phyloP scores from a whole-genome alignment of 2,888 invertebrate genomes.

The Pachymerium ferrugineum region DNA sequence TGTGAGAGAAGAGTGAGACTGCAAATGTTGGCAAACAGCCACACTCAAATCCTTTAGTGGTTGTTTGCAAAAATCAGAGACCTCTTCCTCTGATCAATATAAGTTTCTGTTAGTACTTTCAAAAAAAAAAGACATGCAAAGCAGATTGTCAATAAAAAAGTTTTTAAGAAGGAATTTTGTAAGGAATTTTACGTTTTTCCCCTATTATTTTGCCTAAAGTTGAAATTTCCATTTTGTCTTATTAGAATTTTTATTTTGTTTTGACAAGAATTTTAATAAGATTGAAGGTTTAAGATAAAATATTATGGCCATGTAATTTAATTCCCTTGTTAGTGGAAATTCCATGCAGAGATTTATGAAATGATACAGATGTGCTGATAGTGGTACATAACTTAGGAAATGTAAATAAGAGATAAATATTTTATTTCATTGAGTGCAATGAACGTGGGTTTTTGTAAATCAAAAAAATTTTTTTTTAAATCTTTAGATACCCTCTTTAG shows the following conservation, averaged over 20 bases:
- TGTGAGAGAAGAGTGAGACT: background rate
- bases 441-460: too few species aligned
- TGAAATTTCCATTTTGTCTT: too few species aligned
- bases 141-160: background rate
- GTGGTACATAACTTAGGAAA: background rate
- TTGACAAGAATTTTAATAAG: too few species aligned
- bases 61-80: conserved; percentile 22
- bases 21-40: background rate
- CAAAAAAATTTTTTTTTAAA: too few species aligned
- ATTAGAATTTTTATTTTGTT: background rate
- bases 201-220: too few species aligned
- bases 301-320: background rate
- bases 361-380: background rate
- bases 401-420: too few species aligned
- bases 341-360: background rate
- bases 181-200: too few species aligned
- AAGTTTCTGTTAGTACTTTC: background rate
- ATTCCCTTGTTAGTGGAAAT: background rate
- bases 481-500: too few species aligned
- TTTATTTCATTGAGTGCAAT: too few species aligned
- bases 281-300: too few species aligned
- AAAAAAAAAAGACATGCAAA: background rate
- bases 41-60: background rate
- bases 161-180: too few species aligned
- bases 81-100: conserved; percentile 4